phyloP scores from a whole-genome alignment of 2,888 invertebrate species.

The Trichopria drosophilae region DNA sequence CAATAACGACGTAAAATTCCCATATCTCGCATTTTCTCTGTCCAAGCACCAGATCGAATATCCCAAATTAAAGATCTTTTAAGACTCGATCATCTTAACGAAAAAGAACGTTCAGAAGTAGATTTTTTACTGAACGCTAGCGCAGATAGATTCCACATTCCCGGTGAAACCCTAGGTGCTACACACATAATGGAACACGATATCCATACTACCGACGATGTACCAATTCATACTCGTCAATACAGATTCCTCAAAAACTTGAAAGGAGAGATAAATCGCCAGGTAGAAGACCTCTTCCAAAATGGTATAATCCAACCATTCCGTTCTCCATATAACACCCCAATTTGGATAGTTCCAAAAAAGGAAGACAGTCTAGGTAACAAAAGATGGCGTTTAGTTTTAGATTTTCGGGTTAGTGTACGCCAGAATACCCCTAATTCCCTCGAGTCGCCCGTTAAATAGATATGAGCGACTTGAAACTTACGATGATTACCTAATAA shows the following conservation, averaged over 20 bases:
- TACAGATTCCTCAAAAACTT: constrained; percentile 11
- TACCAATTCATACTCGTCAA: constrained; percentile 10
- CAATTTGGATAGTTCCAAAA: constrained; percentile 12
- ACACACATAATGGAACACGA: constrained; percentile 16
- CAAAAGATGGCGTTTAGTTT: constrained; percentile 9
- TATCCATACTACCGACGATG: constrained; percentile 13
- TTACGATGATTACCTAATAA: no score
- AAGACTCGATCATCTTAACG: no score
- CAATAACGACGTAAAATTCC: no score
- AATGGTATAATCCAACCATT: neutral
- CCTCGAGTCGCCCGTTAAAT: no score
- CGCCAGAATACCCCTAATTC: no score
- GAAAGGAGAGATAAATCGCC: constrained; percentile 14
- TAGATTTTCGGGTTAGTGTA: no score
- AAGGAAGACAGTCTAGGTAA: constrained; percentile 5
- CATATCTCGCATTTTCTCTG: no score
- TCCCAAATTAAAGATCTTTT: no score
- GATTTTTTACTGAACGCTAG: neutral
- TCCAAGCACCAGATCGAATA: no score
- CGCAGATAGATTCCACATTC: constrained; percentile 14
- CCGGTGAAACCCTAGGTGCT: constrained; percentile 11
- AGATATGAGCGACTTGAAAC: no score
- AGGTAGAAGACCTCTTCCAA: constrained; percentile 10
- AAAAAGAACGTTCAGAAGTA: constrained; percentile 7
- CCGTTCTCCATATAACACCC: constrained; percentile 4